These are phyloP conservation scores for Sarcophaga rosellei DNA, from an alignment of 2,888 invertebrate species.

Conservation along the genomic window DNA sequence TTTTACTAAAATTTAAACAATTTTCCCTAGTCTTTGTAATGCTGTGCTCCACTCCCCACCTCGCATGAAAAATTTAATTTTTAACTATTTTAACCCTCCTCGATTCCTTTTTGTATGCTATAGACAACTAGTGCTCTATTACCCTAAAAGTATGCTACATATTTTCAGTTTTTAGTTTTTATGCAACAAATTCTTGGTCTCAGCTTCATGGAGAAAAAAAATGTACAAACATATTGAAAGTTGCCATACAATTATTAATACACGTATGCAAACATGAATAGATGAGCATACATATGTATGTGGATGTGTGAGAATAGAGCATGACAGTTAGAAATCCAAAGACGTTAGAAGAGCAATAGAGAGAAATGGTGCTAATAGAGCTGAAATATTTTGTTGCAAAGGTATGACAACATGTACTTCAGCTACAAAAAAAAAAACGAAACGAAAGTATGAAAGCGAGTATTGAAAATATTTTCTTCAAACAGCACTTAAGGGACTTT, in stretches of 20 bases:
- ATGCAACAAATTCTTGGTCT: not conserved
- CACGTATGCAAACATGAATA: not conserved
- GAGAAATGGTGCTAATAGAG: constrained; percentile 35
- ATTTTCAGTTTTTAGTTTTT: not conserved
- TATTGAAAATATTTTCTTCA: not conserved
- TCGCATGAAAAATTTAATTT: not conserved
- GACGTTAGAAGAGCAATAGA: not conserved
- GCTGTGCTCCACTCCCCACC: not conserved
- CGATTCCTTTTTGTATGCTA: not conserved
- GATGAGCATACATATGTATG: too few relatives aligned
- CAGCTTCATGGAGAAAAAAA: not conserved
- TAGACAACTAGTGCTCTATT: not conserved
- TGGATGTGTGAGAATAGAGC: too few relatives aligned
- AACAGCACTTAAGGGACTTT: constrained; percentile 31
- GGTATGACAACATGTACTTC: not conserved
- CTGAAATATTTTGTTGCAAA: not conserved
- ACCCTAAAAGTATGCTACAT: not conserved
- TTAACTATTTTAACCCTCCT: not conserved
- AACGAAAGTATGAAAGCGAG: not conserved
- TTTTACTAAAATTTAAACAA: not conserved
- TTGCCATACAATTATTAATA: not conserved
- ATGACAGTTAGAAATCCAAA: too few relatives aligned
- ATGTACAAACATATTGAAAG: not conserved
- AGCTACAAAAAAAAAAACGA: not conserved
- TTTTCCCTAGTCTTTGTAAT: not conserved